Percentiles rank a stretch among this genome's conserved stretches.
Conservation (phyloP, 2,113 vertebrate genomes). For the Acrocephalus kingi region DNA sequence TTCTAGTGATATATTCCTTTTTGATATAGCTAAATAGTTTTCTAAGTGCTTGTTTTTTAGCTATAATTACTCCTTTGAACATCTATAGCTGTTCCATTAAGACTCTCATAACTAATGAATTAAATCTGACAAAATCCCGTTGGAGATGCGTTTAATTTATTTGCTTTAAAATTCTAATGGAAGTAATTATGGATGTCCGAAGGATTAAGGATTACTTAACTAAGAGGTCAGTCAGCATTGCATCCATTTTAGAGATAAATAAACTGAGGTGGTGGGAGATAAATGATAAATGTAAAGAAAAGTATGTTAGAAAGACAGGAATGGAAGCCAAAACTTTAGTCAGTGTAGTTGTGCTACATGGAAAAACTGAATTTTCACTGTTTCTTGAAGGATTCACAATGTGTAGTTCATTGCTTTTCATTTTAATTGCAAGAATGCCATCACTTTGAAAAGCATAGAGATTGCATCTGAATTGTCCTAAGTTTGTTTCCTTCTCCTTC, state of each 20-base stretch:
- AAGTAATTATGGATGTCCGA: slow-evolving; percentile 7
- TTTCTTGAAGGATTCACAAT: neutral
- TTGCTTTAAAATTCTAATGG: slow-evolving; percentile 42
- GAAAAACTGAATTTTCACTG: neutral
- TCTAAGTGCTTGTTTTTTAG: slow-evolving; percentile 54
- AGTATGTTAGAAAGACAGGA: neutral
- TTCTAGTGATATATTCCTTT: slow-evolving; percentile 17
- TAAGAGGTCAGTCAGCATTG: neutral
- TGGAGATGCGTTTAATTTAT: slow-evolving; percentile 55
- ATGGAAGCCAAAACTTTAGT: neutral
- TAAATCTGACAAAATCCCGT: slow-evolving; percentile 35
- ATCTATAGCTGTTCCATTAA: slow-evolving; percentile 34
- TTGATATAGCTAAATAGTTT: slow-evolving; percentile 49
- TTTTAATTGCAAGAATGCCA: neutral
- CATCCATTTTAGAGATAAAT: slow-evolving; percentile 20
- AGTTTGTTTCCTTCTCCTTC: neutral
- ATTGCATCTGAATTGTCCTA: neutral
- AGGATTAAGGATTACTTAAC: slow-evolving; percentile 19
- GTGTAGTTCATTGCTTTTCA: neutral
- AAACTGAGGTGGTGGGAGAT: neutral
- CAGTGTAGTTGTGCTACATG: neutral
- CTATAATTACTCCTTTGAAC: slow-evolving; percentile 56
- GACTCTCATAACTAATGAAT: slow-evolving; percentile 31
- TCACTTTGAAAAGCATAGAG: neutral
- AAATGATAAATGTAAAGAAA: neutral